Evolutionary conservation across 2,888 invertebrate species (phyloP), one percentile per base, ranked within the genome.

Genomic region (Rhingia campestris): DNA sequence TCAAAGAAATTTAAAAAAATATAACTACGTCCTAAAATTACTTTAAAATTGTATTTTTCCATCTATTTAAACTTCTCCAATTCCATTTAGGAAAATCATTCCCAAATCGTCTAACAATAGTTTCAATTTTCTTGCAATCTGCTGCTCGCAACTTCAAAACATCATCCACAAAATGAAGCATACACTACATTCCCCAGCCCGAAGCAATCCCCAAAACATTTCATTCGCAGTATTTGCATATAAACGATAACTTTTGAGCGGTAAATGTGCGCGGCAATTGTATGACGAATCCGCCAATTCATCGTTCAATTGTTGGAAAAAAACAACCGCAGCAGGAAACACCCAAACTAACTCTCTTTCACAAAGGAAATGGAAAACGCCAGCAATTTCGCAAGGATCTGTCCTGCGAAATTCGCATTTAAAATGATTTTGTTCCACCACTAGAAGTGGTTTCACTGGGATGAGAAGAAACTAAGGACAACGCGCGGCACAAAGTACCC

Each of bases 41-140:
- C 41, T 22, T 22, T 5, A 32, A 45, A 61, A 61, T 47, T 35
- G 32, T 9, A 56, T 56, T 67, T 32, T 30, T 37, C 9, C 37
- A 39, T 4, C 35, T 37, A 35, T 22, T 22, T 22, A 22, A 22
- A 22, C 10, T 63, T 14, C n/a, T 56, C 39, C 39, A 12, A 51
- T 59, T 59, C 54, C 59, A 81, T 72, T 64, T 35, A 49, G 6
- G 39, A 56, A 73, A 69, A 64, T 22, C 22, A 49, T 74, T 58
- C 58, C 22, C 3, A 74, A 84, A 74, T 64, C 79, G 67, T 59
- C 2, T 47, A 63, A 84, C 82, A 84, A 84, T 79, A 49, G 79
- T 84, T 84, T 84, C 79, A 79, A 84, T 84, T 84, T 79, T 64
- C 73, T 45, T 59, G 58, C 82, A 84, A 79, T 79, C 74, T 79